Evolutionary conservation across 2,888 invertebrate genomes (phyloP).

Genomic region (Lydus trimaculatus): DNA sequence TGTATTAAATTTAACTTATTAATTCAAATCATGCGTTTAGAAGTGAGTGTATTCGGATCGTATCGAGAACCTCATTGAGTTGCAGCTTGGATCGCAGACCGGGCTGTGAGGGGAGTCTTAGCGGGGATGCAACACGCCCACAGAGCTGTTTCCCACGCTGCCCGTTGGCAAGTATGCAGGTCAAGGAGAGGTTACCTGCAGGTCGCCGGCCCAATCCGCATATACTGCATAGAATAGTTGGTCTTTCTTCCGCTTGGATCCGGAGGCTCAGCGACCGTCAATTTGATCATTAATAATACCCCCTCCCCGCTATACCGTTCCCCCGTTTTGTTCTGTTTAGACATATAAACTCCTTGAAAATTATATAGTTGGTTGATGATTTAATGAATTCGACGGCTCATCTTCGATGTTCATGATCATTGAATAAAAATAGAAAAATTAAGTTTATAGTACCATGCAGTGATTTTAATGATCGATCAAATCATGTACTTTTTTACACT

Average conservation of each 20-base stretch:
- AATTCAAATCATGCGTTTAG: slow-evolving; percentile 60
- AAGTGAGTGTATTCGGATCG: slow-evolving; percentile 58
- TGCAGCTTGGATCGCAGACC: slow-evolving; percentile 57
- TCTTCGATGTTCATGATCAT: slow-evolving; percentile 31
- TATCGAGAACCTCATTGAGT: slow-evolving; percentile 60
- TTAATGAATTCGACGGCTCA: slow-evolving; percentile 39
- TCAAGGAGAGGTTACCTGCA: slow-evolving; percentile 69
- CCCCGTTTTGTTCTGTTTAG: slow-evolving; percentile 18
- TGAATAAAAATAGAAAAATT: slow-evolving; percentile 32
- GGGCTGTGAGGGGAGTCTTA: slow-evolving; percentile 63
- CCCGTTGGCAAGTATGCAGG: slow-evolving; percentile 70
- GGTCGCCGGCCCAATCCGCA: slow-evolving; percentile 60
- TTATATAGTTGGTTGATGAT: slow-evolving; percentile 44
- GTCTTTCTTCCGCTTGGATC: slow-evolving; percentile 49
- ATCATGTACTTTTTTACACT: slow-evolving; percentile 65
- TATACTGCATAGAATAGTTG: slow-evolving; percentile 45
- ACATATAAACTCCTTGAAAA: slow-evolving; percentile 51
- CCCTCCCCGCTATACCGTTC: slow-evolving; percentile 14
- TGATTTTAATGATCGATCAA: slow-evolving; percentile 59
- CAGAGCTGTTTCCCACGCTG: slow-evolving; percentile 63
- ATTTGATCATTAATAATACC: slow-evolving; percentile 7
- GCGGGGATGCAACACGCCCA: slow-evolving; percentile 62
- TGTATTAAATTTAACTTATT: slow-evolving; percentile 48
- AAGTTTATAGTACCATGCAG: slow-evolving; percentile 28
- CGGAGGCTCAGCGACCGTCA: slow-evolving; percentile 22